Percentiles rank a stretch among this genome's conserved stretches.
Evolutionary conservation across 1,140 invertebrate genomes (phyloP).

Genomic region (Drosophila ananassae): DNA sequence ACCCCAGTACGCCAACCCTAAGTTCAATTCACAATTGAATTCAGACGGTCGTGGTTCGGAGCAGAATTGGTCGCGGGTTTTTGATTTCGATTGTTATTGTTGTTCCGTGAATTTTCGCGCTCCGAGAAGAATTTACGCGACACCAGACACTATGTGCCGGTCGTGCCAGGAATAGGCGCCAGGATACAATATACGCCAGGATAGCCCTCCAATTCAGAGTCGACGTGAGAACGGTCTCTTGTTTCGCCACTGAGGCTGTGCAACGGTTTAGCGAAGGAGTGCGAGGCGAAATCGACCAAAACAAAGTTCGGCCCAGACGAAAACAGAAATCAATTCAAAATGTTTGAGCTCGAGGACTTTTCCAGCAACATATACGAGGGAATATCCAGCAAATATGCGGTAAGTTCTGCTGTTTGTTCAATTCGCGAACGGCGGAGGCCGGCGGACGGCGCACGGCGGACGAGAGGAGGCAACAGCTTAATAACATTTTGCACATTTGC

Average conservation of each 20-base stretch:
- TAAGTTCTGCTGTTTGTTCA: constrained; percentile 44
- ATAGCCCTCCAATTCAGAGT: background rate
- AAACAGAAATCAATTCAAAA: constrained; percentile 42
- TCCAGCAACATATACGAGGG: constrained; percentile 80
- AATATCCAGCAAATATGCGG: constrained; percentile 83
- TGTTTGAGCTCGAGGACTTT: constrained; percentile 83
- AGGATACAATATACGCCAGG: background rate
- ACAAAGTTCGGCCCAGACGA: constrained; percentile 53
- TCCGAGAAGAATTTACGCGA: background rate
- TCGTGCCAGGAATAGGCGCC: background rate
- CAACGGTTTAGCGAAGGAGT: constrained; percentile 1
- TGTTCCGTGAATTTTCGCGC: background rate
- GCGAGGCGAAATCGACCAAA: constrained; percentile 59
- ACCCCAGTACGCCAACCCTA: too few relatives aligned
- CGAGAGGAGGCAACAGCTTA: constrained; percentile 37
- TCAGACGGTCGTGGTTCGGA: too few relatives aligned
- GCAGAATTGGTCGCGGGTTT: too few relatives aligned
- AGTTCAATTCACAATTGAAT: too few relatives aligned
- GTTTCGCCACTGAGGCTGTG: background rate
- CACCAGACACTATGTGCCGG: background rate
- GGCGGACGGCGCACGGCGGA: constrained; percentile 1
- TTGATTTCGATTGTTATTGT: too few relatives aligned
- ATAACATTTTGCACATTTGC: constrained; percentile 52
- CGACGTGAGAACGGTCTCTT: background rate
- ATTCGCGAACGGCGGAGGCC: background rate